phyloP scores from a whole-genome alignment of 2,113 vertebrate genomes.

The Burhinus oedicnemus region DNA sequence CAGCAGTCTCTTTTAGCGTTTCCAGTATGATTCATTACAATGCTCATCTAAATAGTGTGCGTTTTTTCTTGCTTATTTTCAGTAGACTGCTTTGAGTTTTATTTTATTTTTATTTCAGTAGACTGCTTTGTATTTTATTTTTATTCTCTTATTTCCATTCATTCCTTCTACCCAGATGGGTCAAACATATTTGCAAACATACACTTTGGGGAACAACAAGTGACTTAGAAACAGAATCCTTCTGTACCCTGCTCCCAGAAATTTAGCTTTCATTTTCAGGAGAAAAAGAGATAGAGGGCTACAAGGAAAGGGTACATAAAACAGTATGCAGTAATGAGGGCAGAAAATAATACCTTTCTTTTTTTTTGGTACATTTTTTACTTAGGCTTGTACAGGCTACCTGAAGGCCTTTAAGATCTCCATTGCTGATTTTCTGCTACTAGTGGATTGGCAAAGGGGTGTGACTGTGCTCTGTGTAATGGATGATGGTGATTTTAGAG shows the following conservation, averaged over 20 bases:
- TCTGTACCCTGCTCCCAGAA: neutral
- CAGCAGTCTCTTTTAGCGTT: neutral
- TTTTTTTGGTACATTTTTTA: neutral
- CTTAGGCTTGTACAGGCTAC: neutral
- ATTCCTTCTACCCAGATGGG: neutral
- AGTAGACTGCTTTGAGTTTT: neutral
- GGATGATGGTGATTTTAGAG: neutral
- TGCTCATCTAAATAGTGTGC: neutral
- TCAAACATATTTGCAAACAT: neutral
- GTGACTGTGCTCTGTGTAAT: neutral
- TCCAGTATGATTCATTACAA: neutral
- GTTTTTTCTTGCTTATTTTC: neutral
- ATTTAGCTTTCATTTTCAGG: neutral
- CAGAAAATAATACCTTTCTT: neutral
- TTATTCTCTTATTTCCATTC: neutral
- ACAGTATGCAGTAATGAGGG: neutral
- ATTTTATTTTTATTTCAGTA: neutral
- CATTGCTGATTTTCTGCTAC: neutral
- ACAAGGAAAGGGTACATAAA: neutral
- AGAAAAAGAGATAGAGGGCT: neutral
- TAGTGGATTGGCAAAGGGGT: neutral
- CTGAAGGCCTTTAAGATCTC: neutral
- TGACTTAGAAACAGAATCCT: conserved; percentile 1
- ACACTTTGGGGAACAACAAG: neutral
- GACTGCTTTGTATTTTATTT: neutral